Conservation (phyloP, 2,888 invertebrate genomes). For the Drosophila histrio region DNA sequence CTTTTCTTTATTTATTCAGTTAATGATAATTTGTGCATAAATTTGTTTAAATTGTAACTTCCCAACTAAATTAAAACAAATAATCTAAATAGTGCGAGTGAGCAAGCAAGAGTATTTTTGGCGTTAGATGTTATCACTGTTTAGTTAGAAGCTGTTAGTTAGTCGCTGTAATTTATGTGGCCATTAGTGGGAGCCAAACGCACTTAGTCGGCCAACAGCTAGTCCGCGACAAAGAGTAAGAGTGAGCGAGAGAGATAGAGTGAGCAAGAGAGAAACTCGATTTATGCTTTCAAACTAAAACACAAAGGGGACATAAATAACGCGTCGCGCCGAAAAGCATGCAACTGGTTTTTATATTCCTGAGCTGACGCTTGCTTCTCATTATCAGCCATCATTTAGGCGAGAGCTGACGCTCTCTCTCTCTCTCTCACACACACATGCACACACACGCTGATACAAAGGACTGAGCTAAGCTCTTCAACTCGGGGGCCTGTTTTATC, state of each 20-base stretch:
- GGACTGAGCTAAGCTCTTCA: constrained; percentile 33
- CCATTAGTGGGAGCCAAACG: constrained; percentile 65
- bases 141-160: constrained; percentile 63
- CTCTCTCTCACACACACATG: neutral
- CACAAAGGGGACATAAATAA: constrained; percentile 63
- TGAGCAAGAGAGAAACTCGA: constrained; percentile 15
- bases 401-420: constrained; percentile 17
- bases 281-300: constrained; percentile 55
- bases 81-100: neutral
- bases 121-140: constrained; percentile 46
- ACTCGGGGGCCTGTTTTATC: constrained; percentile 61
- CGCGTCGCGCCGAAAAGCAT: constrained; percentile 47
- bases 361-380: constrained; percentile 39
- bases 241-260: neutral
- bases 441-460: neutral
- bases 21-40: neutral
- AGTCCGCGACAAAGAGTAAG: neutral
- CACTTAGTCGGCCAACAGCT: constrained; percentile 44
- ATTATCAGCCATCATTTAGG: constrained; percentile 69
- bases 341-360: constrained; percentile 69
- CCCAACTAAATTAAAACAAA: no score
- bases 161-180: constrained; percentile 67
- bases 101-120: constrained; percentile 31
- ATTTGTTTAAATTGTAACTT: neutral
- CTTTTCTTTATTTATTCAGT: no score